A percentile compares a stretch with the other conserved stretches of the same genome.
phyloP scores from a whole-genome alignment of 2,888 invertebrate genomes.

The Melinaea menophilus region DNA sequence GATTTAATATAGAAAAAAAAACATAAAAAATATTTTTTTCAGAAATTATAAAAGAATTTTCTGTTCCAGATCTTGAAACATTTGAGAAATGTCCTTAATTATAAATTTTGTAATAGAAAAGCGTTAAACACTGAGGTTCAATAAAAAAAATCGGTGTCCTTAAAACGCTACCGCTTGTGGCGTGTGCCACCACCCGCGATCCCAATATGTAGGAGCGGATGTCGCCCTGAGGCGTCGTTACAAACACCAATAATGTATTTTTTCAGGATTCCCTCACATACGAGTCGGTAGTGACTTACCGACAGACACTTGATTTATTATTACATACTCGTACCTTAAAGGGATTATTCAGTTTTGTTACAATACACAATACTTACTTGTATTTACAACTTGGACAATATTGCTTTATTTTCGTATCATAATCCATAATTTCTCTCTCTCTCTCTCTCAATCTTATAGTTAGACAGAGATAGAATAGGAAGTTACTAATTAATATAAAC shows the following conservation, averaged over 20 bases:
- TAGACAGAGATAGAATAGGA: no score
- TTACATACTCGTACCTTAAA: slow-evolving; percentile 15
- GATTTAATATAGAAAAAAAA: no score
- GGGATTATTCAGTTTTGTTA: slow-evolving; percentile 14
- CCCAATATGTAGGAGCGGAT: slow-evolving; percentile 60
- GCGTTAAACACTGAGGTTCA: no score
- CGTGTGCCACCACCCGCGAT: slow-evolving; percentile 33
- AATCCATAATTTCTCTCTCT: no score
- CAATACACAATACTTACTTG: background rate
- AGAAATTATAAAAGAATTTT: no score
- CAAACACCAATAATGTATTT: slow-evolving; percentile 68
- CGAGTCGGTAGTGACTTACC: slow-evolving; percentile 28
- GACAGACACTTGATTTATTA: slow-evolving; percentile 29
- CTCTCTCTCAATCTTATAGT: no score
- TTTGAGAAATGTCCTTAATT: no score
- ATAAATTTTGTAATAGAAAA: no score
- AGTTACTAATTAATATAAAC: no score
- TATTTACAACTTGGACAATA: background rate
- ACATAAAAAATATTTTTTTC: no score
- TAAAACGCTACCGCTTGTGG: slow-evolving; percentile 28
- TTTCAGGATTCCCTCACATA: slow-evolving; percentile 52
- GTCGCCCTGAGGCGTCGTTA: slow-evolving; percentile 73
- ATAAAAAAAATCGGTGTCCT: background rate
- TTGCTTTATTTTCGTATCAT: no score
- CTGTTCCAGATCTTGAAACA: no score